Evolutionary conservation across 2,888 invertebrate genomes (phyloP).

Genomic region (Tinea trinotella): DNA sequence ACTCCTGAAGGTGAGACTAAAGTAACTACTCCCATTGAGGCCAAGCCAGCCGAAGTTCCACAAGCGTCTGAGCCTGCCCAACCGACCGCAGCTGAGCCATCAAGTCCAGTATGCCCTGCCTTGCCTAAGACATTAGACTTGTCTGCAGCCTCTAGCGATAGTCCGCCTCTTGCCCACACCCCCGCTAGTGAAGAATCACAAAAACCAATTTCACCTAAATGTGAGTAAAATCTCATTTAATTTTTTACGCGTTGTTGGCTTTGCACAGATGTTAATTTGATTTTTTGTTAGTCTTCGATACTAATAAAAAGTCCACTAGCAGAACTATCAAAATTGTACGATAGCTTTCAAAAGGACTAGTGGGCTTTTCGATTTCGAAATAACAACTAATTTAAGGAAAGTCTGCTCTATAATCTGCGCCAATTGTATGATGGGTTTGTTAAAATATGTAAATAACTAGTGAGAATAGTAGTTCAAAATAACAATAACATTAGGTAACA

Average conservation of each 20-base stretch:
- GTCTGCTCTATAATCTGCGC: not conserved
- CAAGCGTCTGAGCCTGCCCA: constrained; percentile 7
- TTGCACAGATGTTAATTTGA: constrained; percentile 65
- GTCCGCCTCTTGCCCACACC: constrained; percentile 56
- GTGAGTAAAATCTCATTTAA: constrained; percentile 42
- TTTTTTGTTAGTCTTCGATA: constrained; percentile 35
- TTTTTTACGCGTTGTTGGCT: constrained; percentile 37
- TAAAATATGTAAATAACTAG: too few relatives aligned
- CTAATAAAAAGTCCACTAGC: constrained; percentile 16
- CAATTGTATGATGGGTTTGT: not conserved
- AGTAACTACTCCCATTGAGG: constrained; percentile 11
- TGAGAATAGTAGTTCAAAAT: too few relatives aligned
- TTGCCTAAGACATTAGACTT: constrained; percentile 28
- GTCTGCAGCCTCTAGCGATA: constrained; percentile 36
- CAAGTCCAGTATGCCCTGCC: constrained; percentile 20
- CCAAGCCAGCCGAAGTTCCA: not conserved
- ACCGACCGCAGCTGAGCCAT: not conserved
- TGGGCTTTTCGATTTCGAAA: not conserved
- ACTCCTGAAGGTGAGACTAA: constrained; percentile 10
- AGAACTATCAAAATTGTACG: not conserved
- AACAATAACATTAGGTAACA: too few relatives aligned
- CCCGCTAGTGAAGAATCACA: constrained; percentile 53
- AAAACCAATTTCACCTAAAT: constrained; percentile 48
- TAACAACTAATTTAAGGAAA: constrained; percentile 9
- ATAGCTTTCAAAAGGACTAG: constrained; percentile 7